A percentile compares a stretch with the other conserved stretches of the same genome.
Evolutionary conservation across 1,140 invertebrate genomes (phyloP).

Genomic region (Harpegnathos saltator): DNA sequence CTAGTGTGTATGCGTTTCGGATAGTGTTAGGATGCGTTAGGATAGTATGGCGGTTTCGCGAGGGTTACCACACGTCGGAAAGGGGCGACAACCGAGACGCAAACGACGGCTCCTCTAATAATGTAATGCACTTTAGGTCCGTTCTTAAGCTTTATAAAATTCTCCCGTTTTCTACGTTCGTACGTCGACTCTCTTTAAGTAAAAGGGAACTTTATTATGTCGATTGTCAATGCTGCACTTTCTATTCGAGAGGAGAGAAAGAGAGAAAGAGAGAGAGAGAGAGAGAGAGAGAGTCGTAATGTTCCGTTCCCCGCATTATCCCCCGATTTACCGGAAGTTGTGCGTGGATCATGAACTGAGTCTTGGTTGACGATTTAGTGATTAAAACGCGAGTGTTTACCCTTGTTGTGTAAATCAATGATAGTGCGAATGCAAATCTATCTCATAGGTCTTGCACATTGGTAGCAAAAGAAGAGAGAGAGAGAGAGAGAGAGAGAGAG

Average conservation of each 20-base stretch:
- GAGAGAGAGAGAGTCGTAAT: slow-evolving; percentile 37
- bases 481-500: neutral
- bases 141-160: slow-evolving; percentile 73
- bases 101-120: slow-evolving; percentile 57
- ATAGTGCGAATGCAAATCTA: slow-evolving; percentile 1
- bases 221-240: slow-evolving; percentile 86
- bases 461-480: neutral
- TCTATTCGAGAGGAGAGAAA: slow-evolving; percentile 78
- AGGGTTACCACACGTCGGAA: neutral
- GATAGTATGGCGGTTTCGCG: neutral
- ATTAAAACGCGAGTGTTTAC: slow-evolving; percentile 10
- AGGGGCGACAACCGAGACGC: slow-evolving; percentile 23
- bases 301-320: slow-evolving; percentile 42
- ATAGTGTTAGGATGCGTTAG: no score
- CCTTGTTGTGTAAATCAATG: slow-evolving; percentile 45
- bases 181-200: slow-evolving; percentile 58
- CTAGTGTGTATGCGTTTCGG: neutral
- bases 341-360: slow-evolving; percentile 37
- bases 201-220: slow-evolving; percentile 78
- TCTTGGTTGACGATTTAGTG: slow-evolving; percentile 17
- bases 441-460: slow-evolving; percentile 34
- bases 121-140: slow-evolving; percentile 74
- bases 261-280: no score
- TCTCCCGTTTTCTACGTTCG: slow-evolving; percentile 48
- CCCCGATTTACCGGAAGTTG: slow-evolving; percentile 26